Conservation (phyloP, 2,888 invertebrate species). For the Coelinius sp. region DNA sequence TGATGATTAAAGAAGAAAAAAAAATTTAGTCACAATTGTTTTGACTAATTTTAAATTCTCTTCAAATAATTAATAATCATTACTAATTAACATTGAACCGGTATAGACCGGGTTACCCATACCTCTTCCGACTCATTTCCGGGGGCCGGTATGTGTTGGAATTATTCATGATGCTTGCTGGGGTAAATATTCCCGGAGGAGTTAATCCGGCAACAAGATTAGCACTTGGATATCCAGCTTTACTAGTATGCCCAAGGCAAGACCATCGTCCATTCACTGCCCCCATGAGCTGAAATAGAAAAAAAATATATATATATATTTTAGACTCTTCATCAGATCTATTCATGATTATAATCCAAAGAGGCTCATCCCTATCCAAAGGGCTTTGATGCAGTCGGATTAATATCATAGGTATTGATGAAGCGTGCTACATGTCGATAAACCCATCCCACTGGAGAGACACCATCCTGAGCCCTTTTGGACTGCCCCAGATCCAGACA, state of each 20-base stretch:
- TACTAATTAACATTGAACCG: slow-evolving; percentile 33
- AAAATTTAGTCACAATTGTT: no score
- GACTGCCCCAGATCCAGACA: slow-evolving; percentile 57
- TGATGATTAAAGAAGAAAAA: background rate
- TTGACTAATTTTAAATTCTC: no score
- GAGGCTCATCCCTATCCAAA: slow-evolving; percentile 49
- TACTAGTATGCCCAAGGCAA: slow-evolving; percentile 22
- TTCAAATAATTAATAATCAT: slow-evolving; percentile 32
- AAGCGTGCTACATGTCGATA: slow-evolving; percentile 50
- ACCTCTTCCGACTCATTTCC: slow-evolving; percentile 19
- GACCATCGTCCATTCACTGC: slow-evolving; percentile 34
- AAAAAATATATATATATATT: no score
- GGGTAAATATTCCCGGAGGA: slow-evolving; percentile 33
- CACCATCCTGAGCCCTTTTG: slow-evolving; percentile 15
- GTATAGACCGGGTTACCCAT: background rate
- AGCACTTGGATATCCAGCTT: slow-evolving; percentile 20
- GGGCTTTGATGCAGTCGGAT: slow-evolving; percentile 48
- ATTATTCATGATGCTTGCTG: slow-evolving; percentile 26
- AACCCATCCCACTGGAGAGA: slow-evolving; percentile 24
- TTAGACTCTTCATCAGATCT: slow-evolving; percentile 48
- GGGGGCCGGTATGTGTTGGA: slow-evolving; percentile 17
- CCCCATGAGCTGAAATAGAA: slow-evolving; percentile 47
- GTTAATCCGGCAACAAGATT: slow-evolving; percentile 29
- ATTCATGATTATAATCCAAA: slow-evolving; percentile 10
- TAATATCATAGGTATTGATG: slow-evolving; percentile 64